Base-by-base conservation (phyloP, 2,888 invertebrate species). In the Carpatolechia fugitivella region DNA sequence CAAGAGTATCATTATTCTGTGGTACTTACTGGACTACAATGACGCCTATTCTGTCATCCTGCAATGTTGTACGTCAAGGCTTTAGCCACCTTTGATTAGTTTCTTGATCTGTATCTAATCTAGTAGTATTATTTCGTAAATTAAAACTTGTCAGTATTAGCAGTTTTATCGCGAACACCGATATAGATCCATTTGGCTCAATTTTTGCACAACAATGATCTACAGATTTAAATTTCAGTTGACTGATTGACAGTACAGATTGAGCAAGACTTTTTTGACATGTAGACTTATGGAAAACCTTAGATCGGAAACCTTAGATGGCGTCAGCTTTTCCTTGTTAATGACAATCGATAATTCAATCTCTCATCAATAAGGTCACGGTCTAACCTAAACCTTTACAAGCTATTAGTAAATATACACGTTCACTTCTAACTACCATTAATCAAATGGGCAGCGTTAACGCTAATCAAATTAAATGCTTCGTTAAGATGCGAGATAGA, bases 381-480 rank as follows among this genome's bases (percentile, higher is more conserved):
- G 72, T 65, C 68, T 64, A 70, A 76, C 68, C 70, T 76, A 74
- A 74, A 76, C 79, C 80, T 80, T 75, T 77, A 64, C 20, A 55
- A 40, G 55, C 63, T 60, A 65, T 71, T 68, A 68, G 62, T 68
- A 58, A 64, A 61, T 56, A 62, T 62, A 67, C 63, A 61, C 56
- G 57, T 57, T 61, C 58, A 56, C 52, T 56, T 52, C 52, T 56
- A 52, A 56, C 57, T 60, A 60, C 68, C 72, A 78, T 78, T 78
- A 76, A 80, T 80, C 78, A 77, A 61, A 63, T 66, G 60, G 66
- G 60, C 68, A 63, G 63, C 65, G 60, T 65, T 68, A 68, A 70
- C 65, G 69, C 65, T 75, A 74, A 78, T 81, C 76, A 75, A 80
- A 79, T 80, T 76, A 76, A 78, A 78, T 69, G 78, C 70, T 77